Percentiles rank a stretch among this genome's conserved stretches.
Evolutionary conservation across 64 coral and sea anemone genomes (phyloP).

Genomic region (Stichodactyla mertensii): DNA sequence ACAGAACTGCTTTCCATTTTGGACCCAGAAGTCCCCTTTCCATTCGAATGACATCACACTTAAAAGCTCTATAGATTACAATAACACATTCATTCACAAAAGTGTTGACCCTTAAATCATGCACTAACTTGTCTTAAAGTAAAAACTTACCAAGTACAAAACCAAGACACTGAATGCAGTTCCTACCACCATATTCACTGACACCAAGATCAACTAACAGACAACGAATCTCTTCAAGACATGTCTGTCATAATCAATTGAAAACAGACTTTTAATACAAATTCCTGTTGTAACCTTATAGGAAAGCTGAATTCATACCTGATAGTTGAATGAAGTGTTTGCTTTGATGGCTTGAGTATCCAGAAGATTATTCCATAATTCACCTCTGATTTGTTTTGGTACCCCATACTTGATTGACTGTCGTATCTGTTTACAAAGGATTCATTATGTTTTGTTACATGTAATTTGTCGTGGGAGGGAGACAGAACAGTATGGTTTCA

Average conservation of each 20-base stretch:
- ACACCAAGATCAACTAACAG: slow-evolving; percentile 81
- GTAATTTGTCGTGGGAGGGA: no score
- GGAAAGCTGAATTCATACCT: slow-evolving; percentile 6
- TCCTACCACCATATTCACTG: slow-evolving; percentile 86
- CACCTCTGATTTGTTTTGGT: slow-evolving; percentile 39
- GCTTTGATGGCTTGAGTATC: slow-evolving; percentile 29
- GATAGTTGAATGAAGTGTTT: slow-evolving; percentile 42
- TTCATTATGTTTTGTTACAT: no score
- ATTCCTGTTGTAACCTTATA: no score
- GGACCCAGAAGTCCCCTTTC: no score
- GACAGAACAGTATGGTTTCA: no score
- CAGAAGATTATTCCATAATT: slow-evolving; percentile 47
- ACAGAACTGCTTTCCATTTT: no score
- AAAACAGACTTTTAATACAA: no score
- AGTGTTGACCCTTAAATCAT: no score
- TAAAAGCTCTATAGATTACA: no score
- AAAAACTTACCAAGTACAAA: slow-evolving; percentile 54
- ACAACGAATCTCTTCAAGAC: slow-evolving; percentile 42
- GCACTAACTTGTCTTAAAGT: no score
- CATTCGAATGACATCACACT: no score
- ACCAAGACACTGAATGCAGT: slow-evolving; percentile 68
- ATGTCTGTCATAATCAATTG: neutral
- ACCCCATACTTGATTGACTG: slow-evolving; percentile 37
- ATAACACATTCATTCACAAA: no score
- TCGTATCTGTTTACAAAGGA: slow-evolving; percentile 23